Percentiles rank a stretch among this genome's conserved stretches.
phyloP scores from a whole-genome alignment of 2,888 invertebrate genomes.

The Acanthosepion pharaonis region DNA sequence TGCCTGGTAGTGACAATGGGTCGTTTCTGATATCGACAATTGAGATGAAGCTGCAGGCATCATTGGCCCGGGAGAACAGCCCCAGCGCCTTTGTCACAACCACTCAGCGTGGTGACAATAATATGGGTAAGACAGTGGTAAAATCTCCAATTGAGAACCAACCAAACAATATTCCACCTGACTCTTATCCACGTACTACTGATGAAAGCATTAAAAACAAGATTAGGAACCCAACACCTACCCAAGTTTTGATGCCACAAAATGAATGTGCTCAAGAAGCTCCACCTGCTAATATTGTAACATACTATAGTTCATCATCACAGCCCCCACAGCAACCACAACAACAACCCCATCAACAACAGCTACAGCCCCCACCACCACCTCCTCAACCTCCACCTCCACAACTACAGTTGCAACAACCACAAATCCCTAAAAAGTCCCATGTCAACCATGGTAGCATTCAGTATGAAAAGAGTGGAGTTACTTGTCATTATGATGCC shows the following conservation, averaged over 20 bases:
- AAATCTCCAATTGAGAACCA: constrained; percentile 50
- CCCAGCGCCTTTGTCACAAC: constrained; percentile 52
- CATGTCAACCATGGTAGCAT: constrained; percentile 13
- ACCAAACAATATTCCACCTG: background rate
- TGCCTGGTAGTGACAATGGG: constrained; percentile 39
- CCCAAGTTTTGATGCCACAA: background rate
- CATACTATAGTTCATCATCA: constrained; percentile 33
- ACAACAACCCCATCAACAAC: constrained; percentile 15
- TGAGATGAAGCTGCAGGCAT: constrained; percentile 59
- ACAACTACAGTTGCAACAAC: constrained; percentile 15
- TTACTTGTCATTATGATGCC: constrained; percentile 34
- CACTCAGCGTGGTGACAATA: constrained; percentile 52
- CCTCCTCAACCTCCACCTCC: constrained; percentile 36
- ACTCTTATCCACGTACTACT: background rate
- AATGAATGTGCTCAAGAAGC: background rate
- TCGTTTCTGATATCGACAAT: constrained; percentile 54
- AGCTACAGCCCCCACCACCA: constrained; percentile 24
- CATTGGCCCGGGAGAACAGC: constrained; percentile 49
- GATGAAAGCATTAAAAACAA: constrained; percentile 33
- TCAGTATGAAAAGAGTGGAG: background rate
- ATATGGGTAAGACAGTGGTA: constrained; percentile 52
- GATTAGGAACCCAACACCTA: constrained; percentile 23
- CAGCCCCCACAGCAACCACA: constrained; percentile 48
- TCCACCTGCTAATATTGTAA: constrained; percentile 2
- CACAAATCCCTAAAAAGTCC: constrained; percentile 36